Evolutionary conservation across 2,113 vertebrate species (phyloP).

Genomic region (Copsychus sechellarum): DNA sequence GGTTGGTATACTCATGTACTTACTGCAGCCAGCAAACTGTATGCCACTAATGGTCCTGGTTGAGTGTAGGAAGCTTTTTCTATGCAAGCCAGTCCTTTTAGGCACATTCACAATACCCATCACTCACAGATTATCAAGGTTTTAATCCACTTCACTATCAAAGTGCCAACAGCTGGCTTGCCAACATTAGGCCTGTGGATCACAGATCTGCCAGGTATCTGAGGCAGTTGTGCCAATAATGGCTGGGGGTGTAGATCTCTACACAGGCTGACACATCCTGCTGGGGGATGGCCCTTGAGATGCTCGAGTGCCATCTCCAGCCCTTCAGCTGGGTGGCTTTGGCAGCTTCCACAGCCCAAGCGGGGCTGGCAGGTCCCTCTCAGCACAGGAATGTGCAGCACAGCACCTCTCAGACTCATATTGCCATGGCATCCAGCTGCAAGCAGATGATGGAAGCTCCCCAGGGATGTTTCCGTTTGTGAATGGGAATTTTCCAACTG

Average conservation of each 20-base stretch:
- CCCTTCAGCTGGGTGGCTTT: neutral
- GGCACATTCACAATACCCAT: neutral
- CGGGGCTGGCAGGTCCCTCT: neutral
- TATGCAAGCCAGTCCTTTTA: neutral
- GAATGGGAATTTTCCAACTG: neutral
- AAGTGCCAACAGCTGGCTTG: neutral
- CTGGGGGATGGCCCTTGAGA: neutral
- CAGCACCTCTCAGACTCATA: neutral
- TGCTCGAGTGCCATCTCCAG: neutral
- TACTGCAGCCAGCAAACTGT: neutral
- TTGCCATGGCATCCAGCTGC: neutral
- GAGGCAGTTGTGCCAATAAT: neutral
- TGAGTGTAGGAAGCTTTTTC: neutral
- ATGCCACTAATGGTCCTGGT: neutral
- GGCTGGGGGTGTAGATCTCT: neutral
- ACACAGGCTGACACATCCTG: neutral
- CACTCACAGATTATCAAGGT: neutral
- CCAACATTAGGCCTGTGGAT: neutral
- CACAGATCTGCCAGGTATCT: neutral
- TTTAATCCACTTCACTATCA: neutral
- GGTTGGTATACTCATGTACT: neutral
- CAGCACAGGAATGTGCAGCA: neutral
- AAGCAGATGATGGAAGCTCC: rapidly evolving
- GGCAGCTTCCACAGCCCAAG: neutral
- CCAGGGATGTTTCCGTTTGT: neutral